Percentiles rank a stretch among this genome's conserved stretches.
These are phyloP conservation scores for Sympetrum striolatum DNA, from an alignment of 2,888 invertebrate species.

Conservation along the genomic window DNA sequence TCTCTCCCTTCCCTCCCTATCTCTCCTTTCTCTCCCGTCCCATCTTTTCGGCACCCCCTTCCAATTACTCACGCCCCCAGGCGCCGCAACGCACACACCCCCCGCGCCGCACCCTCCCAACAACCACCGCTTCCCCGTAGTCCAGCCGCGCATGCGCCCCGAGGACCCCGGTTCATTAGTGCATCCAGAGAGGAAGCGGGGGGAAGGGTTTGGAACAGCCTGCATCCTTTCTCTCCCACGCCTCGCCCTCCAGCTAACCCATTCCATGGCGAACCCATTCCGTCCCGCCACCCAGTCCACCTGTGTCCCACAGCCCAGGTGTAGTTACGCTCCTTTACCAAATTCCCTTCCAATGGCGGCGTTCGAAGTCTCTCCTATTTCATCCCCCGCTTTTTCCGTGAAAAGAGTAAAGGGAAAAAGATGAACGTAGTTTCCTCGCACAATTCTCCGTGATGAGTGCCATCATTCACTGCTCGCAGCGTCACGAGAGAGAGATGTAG, in stretches of 20 bases:
- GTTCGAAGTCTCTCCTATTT: background rate
- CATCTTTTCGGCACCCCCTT: background rate
- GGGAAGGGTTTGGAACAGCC: slow-evolving; percentile 13
- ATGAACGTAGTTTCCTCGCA: background rate
- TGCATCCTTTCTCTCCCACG: background rate
- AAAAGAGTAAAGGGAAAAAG: background rate
- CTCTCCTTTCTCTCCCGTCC: background rate
- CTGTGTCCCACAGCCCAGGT: slow-evolving; percentile 32
- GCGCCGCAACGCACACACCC: background rate
- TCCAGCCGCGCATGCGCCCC: slow-evolving; percentile 5
- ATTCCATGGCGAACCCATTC: background rate
- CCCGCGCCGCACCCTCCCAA: background rate
- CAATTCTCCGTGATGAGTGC: background rate
- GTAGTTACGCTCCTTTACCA: slow-evolving; percentile 15
- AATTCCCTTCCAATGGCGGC: slow-evolving; percentile 15
- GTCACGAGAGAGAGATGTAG: background rate
- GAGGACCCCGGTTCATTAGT: slow-evolving; percentile 16
- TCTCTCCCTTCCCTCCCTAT: too few relatives aligned
- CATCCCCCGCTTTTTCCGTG: background rate
- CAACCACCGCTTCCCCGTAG: background rate
- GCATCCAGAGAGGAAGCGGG: slow-evolving; percentile 6
- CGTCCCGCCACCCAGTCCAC: slow-evolving; percentile 4
- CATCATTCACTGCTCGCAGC: background rate
- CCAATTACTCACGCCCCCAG: slow-evolving; percentile 40
- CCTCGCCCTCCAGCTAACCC: background rate